Conservation (phyloP, 1,140 invertebrate genomes). For the Atta cephalotes region DNA sequence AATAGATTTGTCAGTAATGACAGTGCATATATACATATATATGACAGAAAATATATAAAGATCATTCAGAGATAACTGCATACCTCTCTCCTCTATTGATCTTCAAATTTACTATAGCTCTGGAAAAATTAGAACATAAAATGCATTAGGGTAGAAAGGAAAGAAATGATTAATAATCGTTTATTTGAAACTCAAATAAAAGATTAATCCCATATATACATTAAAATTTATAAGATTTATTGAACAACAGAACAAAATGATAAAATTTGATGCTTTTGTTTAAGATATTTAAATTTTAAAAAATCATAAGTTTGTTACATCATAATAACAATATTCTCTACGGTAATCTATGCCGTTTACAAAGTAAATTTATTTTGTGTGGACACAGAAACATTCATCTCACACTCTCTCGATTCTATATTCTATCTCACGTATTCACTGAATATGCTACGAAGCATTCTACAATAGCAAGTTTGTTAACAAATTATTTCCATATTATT, state of each 20-base stretch:
- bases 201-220: background rate
- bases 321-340: conserved; percentile 48
- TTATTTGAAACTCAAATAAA: conserved; percentile 3
- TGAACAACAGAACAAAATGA: conserved; percentile 66
- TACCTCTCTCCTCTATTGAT: background rate
- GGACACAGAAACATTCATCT: conserved; percentile 46
- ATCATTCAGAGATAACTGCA: background rate
- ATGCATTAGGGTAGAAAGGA: background rate
- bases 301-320: conserved; percentile 58
- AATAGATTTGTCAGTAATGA: background rate
- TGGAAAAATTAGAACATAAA: background rate
- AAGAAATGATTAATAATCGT: conserved; percentile 26
- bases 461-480: conserved; percentile 44
- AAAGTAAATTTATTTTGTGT: conserved; percentile 53
- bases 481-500: conserved; percentile 36
- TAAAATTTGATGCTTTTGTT: conserved; percentile 12
- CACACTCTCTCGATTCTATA: conserved; percentile 59
- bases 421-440: conserved; percentile 53
- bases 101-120: background rate
- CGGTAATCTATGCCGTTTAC: conserved; percentile 58
- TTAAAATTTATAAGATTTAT: conserved; percentile 61
- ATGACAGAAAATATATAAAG: background rate
- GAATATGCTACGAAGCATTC: conserved; percentile 37
- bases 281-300: conserved; percentile 65
- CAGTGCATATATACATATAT: background rate